These are phyloP conservation scores for Polyploca ridens DNA, from an alignment of 2,888 invertebrate species.

Conservation along the genomic window DNA sequence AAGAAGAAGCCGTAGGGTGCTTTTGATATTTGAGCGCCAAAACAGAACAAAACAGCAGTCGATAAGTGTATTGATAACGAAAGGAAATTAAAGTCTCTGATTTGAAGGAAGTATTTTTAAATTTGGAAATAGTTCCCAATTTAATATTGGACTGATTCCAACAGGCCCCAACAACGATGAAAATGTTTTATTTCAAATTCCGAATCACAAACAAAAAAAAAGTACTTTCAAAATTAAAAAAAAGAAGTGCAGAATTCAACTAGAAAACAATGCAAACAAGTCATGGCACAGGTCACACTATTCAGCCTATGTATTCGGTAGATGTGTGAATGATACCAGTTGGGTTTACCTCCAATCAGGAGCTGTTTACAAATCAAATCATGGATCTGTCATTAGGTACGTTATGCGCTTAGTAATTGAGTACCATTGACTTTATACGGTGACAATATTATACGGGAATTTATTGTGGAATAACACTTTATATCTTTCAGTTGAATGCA, in stretches of 20 bases:
- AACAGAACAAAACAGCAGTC: not conserved
- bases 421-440: not conserved
- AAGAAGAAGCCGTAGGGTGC: slow-evolving; percentile 22
- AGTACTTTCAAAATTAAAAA: no score
- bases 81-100: not conserved
- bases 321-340: slow-evolving; percentile 1
- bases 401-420: not conserved
- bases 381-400: slow-evolving; percentile 1
- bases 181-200: no score
- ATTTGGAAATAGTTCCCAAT: no score
- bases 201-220: no score
- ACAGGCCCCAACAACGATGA: no score
- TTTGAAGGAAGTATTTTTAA: no score
- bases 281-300: not conserved
- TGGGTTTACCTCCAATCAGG: not conserved
- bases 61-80: not conserved
- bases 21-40: slow-evolving; percentile 27
- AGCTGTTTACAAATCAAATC: slow-evolving; percentile 6
- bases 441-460: slow-evolving; percentile 3
- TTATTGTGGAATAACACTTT: not conserved
- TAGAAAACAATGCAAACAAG: not conserved
- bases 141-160: no score
- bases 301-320: not conserved
- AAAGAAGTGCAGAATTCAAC: no score
- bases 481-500: not conserved